phyloP scores from a whole-genome alignment of 2,113 vertebrate species.

The Hyla sarda region DNA sequence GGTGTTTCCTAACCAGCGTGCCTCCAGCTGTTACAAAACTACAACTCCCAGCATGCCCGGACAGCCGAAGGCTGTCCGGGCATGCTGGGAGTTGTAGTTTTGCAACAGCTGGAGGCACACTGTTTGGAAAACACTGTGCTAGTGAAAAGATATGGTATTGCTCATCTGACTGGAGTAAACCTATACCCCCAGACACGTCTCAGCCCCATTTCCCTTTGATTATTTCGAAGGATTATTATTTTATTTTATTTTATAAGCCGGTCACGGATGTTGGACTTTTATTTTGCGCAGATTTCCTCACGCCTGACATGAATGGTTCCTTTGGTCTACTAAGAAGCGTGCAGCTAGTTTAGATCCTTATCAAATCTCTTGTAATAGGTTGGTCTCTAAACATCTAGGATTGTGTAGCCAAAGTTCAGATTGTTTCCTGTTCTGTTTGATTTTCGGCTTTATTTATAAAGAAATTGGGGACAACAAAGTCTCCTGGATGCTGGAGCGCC shows the following conservation, averaged over 20 bases:
- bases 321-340: neutral
- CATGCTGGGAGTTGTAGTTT: too few species aligned
- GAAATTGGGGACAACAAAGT: neutral
- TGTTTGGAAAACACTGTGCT: too few species aligned
- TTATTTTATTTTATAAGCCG: neutral
- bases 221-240: too few species aligned
- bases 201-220: neutral
- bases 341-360: constrained; percentile 8
- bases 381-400: neutral
- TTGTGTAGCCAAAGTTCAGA: neutral
- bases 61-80: too few species aligned
- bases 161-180: too few species aligned
- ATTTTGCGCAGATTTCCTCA: neutral
- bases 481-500: neutral
- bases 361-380: constrained; percentile 6
- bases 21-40: too few species aligned
- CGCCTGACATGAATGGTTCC: too few species aligned
- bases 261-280: neutral
- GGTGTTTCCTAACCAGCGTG: too few species aligned
- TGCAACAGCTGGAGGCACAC: too few species aligned
- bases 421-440: constrained; percentile 31
- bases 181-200: neutral
- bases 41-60: too few species aligned
- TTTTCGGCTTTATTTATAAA: neutral
- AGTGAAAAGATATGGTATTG: too few species aligned